phyloP scores from a whole-genome alignment of 2,888 invertebrate species.

The Hirtodrosophila confusa region DNA sequence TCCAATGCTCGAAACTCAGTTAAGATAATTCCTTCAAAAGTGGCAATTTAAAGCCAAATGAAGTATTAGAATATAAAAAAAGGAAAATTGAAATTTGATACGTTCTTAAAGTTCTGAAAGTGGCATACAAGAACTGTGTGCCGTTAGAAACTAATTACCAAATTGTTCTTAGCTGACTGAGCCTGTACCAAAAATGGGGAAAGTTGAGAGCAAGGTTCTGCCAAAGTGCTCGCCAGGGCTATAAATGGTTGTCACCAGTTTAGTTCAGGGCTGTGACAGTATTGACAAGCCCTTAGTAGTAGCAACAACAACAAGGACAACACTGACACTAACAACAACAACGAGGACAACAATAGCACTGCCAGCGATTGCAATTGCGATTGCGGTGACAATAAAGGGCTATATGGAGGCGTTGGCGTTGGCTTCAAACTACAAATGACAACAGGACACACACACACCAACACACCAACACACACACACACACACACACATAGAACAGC shows the following conservation, averaged over 20 bases:
- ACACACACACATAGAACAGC: constrained; percentile 9
- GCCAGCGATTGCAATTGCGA: constrained; percentile 55
- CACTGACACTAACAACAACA: constrained; percentile 23
- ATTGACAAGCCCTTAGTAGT: constrained; percentile 50
- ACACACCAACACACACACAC: constrained; percentile 7
- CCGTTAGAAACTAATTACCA: constrained; percentile 28
- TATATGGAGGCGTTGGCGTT: constrained; percentile 43
- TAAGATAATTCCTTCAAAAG: too few relatives aligned
- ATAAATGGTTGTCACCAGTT: constrained; percentile 33
- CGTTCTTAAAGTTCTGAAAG: too few relatives aligned
- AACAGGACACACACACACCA: constrained; percentile 28
- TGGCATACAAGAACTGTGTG: not conserved
- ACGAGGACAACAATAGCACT: constrained; percentile 23
- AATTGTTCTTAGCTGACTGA: constrained; percentile 32
- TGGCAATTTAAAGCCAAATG: too few relatives aligned
- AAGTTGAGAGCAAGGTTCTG: not conserved
- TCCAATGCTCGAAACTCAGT: too few relatives aligned
- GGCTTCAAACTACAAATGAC: constrained; percentile 61
- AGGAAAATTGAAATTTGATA: too few relatives aligned
- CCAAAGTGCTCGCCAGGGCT: constrained; percentile 5
- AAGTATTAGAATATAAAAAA: too few relatives aligned
- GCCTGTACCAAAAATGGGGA: constrained; percentile 8
- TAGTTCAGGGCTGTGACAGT: constrained; percentile 33
- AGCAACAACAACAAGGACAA: constrained; percentile 18
- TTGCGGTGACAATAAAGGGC: constrained; percentile 71